A percentile compares a stretch with the other conserved stretches of the same genome.
These are phyloP conservation scores for Gryon sp. DNA, from an alignment of 1,140 invertebrate species.

Conservation along the genomic window DNA sequence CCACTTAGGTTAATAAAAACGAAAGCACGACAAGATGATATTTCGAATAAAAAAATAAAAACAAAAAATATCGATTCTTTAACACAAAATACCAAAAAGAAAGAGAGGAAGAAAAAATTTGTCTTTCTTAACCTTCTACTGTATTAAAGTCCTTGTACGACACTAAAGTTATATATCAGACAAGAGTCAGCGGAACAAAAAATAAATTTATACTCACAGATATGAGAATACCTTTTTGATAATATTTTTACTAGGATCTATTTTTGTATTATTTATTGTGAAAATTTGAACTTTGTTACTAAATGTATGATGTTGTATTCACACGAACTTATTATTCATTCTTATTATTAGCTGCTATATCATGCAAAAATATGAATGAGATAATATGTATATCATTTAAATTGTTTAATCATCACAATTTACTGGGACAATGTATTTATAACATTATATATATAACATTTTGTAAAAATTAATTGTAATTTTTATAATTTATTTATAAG, in stretches of 20 bases:
- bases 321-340: constrained; percentile 22
- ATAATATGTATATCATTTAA: too few relatives aligned
- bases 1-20: constrained; percentile 13
- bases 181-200: constrained; percentile 10
- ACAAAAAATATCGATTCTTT: not conserved
- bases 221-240: constrained; percentile 21
- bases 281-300: constrained; percentile 38
- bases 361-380: too few relatives aligned
- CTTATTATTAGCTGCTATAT: constrained; percentile 10
- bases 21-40: not conserved
- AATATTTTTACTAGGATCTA: constrained; percentile 40
- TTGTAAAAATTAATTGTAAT: too few relatives aligned
- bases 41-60: not conserved
- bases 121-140: not conserved
- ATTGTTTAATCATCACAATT: too few relatives aligned
- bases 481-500: too few relatives aligned
- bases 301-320: constrained; percentile 23
- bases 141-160: not conserved
- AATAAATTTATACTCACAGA: constrained; percentile 33
- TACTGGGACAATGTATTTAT: too few relatives aligned
- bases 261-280: constrained; percentile 33
- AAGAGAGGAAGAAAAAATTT: too few relatives aligned
- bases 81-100: not conserved
- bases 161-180: constrained; percentile 5
- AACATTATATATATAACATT: too few relatives aligned